A percentile compares a stretch with the other conserved stretches of the same genome.
phyloP scores from a whole-genome alignment of 2,888 invertebrate species.

The Cynaeus angustus region DNA sequence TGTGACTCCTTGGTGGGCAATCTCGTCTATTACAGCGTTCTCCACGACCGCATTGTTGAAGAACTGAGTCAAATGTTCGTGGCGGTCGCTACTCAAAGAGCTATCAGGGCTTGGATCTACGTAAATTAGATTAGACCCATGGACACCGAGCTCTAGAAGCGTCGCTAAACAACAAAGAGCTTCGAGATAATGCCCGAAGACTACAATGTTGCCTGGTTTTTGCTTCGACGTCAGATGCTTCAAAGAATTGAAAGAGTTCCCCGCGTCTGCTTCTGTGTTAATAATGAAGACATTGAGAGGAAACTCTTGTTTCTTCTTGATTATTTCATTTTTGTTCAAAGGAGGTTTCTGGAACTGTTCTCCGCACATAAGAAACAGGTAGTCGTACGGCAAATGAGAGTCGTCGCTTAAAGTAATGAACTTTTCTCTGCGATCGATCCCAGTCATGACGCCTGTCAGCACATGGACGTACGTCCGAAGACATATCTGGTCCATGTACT shows the following conservation, averaged over 20 bases:
- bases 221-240: constrained; percentile 53
- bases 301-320: constrained; percentile 63
- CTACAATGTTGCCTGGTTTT: constrained; percentile 66
- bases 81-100: constrained; percentile 47
- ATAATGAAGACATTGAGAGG: constrained; percentile 79
- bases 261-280: constrained; percentile 76
- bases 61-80: constrained; percentile 53
- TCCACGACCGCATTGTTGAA: constrained; percentile 73
- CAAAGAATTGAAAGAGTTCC: constrained; percentile 69
- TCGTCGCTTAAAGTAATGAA: constrained; percentile 73
- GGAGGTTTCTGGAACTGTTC: constrained; percentile 75
- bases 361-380: constrained; percentile 75
- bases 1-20: constrained; percentile 69
- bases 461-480: constrained; percentile 80
- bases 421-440: constrained; percentile 72
- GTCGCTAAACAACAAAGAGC: constrained; percentile 80
- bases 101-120: constrained; percentile 73
- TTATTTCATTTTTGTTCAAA: constrained; percentile 59
- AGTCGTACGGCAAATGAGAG: constrained; percentile 73
- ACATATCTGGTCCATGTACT: constrained; percentile 75
- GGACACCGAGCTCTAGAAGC: constrained; percentile 76
- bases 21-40: constrained; percentile 70
- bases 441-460: constrained; percentile 75
- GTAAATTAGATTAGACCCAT: constrained; percentile 75
- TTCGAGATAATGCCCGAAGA: constrained; percentile 81